Percentiles rank a stretch among this genome's conserved stretches.
Evolutionary conservation across 2,888 invertebrate species (phyloP).

Genomic region (Chirona hameri): DNA sequence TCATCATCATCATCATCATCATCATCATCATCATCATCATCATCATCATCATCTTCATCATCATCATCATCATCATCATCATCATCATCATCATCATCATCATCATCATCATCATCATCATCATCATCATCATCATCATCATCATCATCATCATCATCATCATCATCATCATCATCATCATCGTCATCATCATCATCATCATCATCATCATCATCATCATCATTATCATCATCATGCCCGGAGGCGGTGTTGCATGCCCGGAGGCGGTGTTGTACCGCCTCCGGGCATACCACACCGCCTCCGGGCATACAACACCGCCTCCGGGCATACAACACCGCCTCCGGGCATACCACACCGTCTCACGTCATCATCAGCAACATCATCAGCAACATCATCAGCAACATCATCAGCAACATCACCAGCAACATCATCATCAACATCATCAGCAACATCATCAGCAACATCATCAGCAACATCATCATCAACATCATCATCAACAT

Average conservation of each 20-base stretch:
- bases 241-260: background rate
- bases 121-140: background rate
- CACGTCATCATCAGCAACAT: too few relatives aligned
- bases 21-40: slow-evolving; percentile 22
- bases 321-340: too few relatives aligned
- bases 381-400: too few relatives aligned
- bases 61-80: slow-evolving; percentile 22
- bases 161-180: slow-evolving; percentile 7
- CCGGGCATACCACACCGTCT: too few relatives aligned
- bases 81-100: background rate
- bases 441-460: too few relatives aligned
- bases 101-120: background rate
- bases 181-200: slow-evolving; percentile 22
- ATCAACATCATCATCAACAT: too few relatives aligned
- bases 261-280: too few relatives aligned
- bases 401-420: too few relatives aligned
- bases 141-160: background rate
- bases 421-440: too few relatives aligned
- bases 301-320: too few relatives aligned
- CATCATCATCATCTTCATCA: slow-evolving; percentile 10
- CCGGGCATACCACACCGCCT: too few relatives aligned
- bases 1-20: slow-evolving; percentile 22
- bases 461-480: too few relatives aligned
- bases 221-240: slow-evolving; percentile 2
- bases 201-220: slow-evolving; percentile 22